A percentile compares a stretch with the other conserved stretches of the same genome.
These are phyloP conservation scores for Ophion obscuratus DNA, from an alignment of 2,888 invertebrate species.

Conservation along the genomic window DNA sequence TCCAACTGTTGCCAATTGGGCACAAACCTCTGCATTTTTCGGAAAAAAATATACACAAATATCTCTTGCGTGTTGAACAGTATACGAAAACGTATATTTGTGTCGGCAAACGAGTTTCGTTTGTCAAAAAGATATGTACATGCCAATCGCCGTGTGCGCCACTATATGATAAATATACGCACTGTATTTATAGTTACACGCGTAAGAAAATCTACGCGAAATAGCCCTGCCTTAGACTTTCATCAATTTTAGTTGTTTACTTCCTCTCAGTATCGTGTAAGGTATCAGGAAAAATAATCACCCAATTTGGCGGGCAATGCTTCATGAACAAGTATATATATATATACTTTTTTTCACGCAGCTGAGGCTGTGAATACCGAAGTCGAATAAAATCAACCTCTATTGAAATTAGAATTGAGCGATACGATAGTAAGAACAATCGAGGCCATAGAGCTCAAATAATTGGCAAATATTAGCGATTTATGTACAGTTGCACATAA, in stretches of 20 bases:
- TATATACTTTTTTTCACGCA: not conserved
- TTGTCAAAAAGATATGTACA: slow-evolving; percentile 31
- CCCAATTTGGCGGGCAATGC: not conserved
- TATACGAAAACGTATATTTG: slow-evolving; percentile 59
- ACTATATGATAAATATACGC: slow-evolving; percentile 43
- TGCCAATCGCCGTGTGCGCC: slow-evolving; percentile 22
- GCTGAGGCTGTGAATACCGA: slow-evolving; percentile 75
- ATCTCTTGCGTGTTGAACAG: slow-evolving; percentile 36
- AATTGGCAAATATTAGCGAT: slow-evolving; percentile 70
- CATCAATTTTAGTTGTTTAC: not conserved
- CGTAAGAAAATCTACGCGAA: slow-evolving; percentile 8
- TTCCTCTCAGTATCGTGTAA: not conserved
- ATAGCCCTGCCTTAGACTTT: slow-evolving; percentile 1
- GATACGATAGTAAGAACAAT: slow-evolving; percentile 57
- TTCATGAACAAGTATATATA: not conserved
- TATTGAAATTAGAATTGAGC: slow-evolving; percentile 72
- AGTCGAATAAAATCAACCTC: slow-evolving; percentile 85
- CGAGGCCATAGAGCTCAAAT: slow-evolving; percentile 65
- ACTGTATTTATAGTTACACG: slow-evolving; percentile 4
- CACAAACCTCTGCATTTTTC: slow-evolving; percentile 13
- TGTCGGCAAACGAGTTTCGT: slow-evolving; percentile 37
- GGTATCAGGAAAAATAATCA: not conserved
- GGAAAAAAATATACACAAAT: slow-evolving; percentile 46
- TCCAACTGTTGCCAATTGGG: slow-evolving; percentile 11
- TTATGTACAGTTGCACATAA: slow-evolving; percentile 36